phyloP scores from a whole-genome alignment of 2,113 vertebrate genomes.

The Lepidothrix coronata region DNA sequence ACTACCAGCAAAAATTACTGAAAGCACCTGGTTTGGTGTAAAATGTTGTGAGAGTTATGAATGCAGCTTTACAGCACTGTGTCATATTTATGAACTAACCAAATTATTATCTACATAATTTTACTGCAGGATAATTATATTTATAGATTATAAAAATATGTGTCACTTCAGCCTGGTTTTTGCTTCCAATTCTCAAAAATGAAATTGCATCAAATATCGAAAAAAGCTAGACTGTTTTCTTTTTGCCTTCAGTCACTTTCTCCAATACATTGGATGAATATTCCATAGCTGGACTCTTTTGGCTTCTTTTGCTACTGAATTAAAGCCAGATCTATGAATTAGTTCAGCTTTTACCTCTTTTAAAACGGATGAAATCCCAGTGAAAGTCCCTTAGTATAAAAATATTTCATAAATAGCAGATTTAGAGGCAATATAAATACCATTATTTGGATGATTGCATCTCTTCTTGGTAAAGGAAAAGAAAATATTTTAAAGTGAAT shows the following conservation, averaged over 20 bases:
- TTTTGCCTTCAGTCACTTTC: slow-evolving; percentile 6
- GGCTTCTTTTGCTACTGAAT: slow-evolving; percentile 23
- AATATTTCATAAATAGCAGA: slow-evolving; percentile 43
- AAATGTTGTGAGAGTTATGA: not conserved
- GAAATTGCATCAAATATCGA: not conserved
- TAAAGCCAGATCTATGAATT: slow-evolving; percentile 53
- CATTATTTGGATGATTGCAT: slow-evolving; percentile 45
- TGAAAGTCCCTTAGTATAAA: slow-evolving; percentile 7
- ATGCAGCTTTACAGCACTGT: not conserved
- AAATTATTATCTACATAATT: not conserved
- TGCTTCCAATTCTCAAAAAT: not conserved
- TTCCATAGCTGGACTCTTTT: slow-evolving; percentile 21
- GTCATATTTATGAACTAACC: not conserved
- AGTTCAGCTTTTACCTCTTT: slow-evolving; percentile 30
- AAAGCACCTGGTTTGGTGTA: not conserved
- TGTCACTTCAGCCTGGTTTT: not conserved
- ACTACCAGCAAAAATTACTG: not conserved
- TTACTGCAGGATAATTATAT: not conserved
- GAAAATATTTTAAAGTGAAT: slow-evolving; percentile 27
- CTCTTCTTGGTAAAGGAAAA: slow-evolving; percentile 41
- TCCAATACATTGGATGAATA: slow-evolving; percentile 16
- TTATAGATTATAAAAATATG: not conserved
- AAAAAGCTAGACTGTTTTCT: not conserved
- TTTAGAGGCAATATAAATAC: slow-evolving; percentile 49
- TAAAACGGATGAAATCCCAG: slow-evolving; percentile 10